Evolutionary conservation across 2,113 vertebrate species (phyloP), one percentile per base, ranked within the genome.

Genomic region (Gadus chalcogrammus): DNA sequence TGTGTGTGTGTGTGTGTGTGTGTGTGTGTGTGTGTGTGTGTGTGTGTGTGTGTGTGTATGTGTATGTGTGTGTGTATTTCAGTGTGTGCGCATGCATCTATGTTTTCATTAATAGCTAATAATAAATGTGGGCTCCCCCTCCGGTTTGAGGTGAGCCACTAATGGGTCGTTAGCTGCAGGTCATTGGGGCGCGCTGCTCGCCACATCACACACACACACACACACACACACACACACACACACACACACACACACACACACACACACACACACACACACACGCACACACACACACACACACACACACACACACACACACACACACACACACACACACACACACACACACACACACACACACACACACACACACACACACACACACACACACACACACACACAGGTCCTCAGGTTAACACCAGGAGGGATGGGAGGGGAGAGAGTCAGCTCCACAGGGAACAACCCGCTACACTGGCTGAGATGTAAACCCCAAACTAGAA

Each of bases 321-420:
- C 31, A 35, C 31, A 35, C 31, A 35, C 77, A 75, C 61, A 77
- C 77, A 80, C 31, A 35, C 31, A 35, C 31, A 35, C 31, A 35
- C 31, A 35, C 31, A 35, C 31, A 35, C 31, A 35, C 31, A 35
- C 31, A 35, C 31, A 35, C 31, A 35, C 31, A 35, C 31, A 35
- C 31, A 35, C 31, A 35, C 31, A 35, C 31, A 35, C 31, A 35
- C 31, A 35, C 31, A 35, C 31, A 35, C 31, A 35, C 31, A 35
- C 31, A 35, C 31, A 35, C 31, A 35, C 31, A 35, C 31, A 35
- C 31, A 35, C 31, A 35, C 31, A 35, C 31, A 35, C 77, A 75
- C 61, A 77, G 80, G 87, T 84, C 82, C 65, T 73, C 77, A 80
- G 87, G 87, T 90, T 88, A 89, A 87, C 80, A 73, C 75, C 63